Conservation (phyloP, 2,113 vertebrate genomes). For the Anolis sagrei region DNA sequence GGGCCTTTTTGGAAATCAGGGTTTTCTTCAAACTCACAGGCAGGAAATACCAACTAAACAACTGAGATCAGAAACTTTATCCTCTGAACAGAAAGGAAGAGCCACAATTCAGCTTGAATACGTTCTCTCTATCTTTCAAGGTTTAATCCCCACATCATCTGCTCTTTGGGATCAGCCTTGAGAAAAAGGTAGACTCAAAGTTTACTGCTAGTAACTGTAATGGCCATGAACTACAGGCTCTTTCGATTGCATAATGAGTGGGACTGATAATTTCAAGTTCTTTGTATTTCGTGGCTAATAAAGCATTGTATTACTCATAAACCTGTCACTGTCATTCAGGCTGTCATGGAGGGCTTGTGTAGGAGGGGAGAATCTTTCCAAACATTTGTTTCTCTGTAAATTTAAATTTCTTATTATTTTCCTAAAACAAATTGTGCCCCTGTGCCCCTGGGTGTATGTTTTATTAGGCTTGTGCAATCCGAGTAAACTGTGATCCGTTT, state of each 20-base stretch:
- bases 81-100: neutral
- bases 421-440: neutral
- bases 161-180: neutral
- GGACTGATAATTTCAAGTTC: neutral
- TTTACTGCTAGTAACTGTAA: neutral
- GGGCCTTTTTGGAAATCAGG: neutral
- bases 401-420: neutral
- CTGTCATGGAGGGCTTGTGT: neutral
- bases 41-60: neutral
- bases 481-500: too few relatives aligned
- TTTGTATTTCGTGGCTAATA: neutral
- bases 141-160: neutral
- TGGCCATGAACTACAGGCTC: neutral
- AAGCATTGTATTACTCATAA: neutral
- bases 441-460: neutral
- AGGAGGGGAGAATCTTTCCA: neutral
- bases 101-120: neutral
- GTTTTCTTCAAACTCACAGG: neutral
- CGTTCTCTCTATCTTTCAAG: neutral
- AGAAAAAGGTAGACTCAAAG: neutral
- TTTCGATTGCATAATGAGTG: neutral
- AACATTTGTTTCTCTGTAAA: neutral
- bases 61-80: neutral
- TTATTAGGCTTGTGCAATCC: too few relatives aligned
- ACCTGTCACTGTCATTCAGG: neutral